phyloP scores from a whole-genome alignment of 1,140 invertebrate genomes.

The Pseudobourletiella spinata region DNA sequence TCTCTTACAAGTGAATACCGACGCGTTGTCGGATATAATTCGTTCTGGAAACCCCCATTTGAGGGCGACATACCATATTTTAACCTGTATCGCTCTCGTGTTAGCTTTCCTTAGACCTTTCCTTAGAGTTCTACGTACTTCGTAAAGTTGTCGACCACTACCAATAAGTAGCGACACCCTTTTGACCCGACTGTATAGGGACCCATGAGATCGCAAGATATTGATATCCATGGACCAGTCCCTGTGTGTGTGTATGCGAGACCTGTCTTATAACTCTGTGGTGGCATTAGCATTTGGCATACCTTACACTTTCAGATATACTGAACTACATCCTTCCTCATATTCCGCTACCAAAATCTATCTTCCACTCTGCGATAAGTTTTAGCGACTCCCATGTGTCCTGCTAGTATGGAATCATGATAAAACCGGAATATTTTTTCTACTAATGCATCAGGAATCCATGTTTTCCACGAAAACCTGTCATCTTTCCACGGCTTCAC shows the following conservation, averaged over 20 bases:
- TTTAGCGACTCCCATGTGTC: conserved; percentile 11
- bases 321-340: not conserved
- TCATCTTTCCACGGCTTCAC: conserved; percentile 18
- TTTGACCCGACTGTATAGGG: conserved; percentile 14
- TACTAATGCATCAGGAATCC: not conserved
- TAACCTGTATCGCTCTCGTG: conserved; percentile 3
- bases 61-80: conserved; percentile 31
- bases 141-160: conserved; percentile 29
- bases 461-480: not conserved
- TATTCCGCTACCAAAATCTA: conserved; percentile 5
- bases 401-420: not conserved
- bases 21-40: conserved; percentile 36
- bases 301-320: not conserved
- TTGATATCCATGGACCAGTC: conserved; percentile 22
- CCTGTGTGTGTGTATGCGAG: not conserved
- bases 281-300: not conserved
- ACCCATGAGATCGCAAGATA: conserved; percentile 32
- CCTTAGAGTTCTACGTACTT: conserved; percentile 33
- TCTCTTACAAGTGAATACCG: conserved; percentile 29
- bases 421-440: not conserved
- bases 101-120: conserved; percentile 14
- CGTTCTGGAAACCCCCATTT: conserved; percentile 35
- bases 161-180: conserved; percentile 20
- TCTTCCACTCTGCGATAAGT: conserved; percentile 1
- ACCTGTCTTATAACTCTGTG: not conserved